These are phyloP conservation scores for Pogonocherus hispidulus DNA, from an alignment of 2,888 invertebrate species.

Conservation along the genomic window DNA sequence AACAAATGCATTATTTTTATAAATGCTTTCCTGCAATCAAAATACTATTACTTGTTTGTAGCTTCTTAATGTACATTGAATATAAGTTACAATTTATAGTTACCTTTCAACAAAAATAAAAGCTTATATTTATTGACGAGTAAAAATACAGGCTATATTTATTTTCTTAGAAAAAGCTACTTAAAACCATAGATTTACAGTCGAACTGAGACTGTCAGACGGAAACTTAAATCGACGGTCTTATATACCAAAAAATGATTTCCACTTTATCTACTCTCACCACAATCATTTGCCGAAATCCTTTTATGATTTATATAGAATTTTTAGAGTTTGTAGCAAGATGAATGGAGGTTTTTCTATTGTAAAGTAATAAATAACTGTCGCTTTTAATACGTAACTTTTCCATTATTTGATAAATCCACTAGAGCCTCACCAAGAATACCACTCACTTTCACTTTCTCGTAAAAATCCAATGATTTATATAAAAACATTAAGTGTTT, in stretches of 20 bases:
- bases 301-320: slow-evolving; percentile 34
- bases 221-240: background rate
- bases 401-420: slow-evolving; percentile 31
- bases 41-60: too few relatives aligned
- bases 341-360: slow-evolving; percentile 33
- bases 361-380: slow-evolving; percentile 36
- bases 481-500: slow-evolving; percentile 15
- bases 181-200: background rate
- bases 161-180: background rate
- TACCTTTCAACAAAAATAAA: too few relatives aligned
- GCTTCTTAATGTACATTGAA: too few relatives aligned
- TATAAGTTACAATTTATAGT: too few relatives aligned
- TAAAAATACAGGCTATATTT: background rate
- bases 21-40: too few relatives aligned
- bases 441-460: slow-evolving; percentile 10
- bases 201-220: slow-evolving; percentile 3
- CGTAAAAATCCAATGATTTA: slow-evolving; percentile 15
- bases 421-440: background rate
- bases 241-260: slow-evolving; percentile 2
- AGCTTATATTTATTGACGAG: background rate
- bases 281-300: slow-evolving; percentile 28
- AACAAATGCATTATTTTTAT: too few relatives aligned
- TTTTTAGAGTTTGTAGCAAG: slow-evolving; percentile 20
- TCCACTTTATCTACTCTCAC: slow-evolving; percentile 23
- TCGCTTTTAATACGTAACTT: slow-evolving; percentile 33